Evolutionary conservation across 2,888 invertebrate species (phyloP), one percentile per base, ranked within the genome.

Genomic region (Galeopsomyia nigrocyanea): DNA sequence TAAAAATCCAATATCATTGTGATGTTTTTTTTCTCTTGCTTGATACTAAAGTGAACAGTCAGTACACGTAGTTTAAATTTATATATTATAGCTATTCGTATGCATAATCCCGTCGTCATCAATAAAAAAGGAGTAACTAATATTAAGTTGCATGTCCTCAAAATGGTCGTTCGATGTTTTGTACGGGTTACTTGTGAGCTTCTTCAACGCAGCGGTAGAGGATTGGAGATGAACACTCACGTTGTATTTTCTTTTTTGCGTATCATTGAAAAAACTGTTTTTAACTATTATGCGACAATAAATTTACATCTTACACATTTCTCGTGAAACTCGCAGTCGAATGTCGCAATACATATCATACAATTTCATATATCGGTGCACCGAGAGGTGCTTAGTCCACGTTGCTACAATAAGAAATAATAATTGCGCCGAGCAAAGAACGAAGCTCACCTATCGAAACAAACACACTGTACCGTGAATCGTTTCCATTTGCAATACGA

Each of bases 241-340:
- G 22, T 55, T 68, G 64, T 62, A 68, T 61, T 16, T 22, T 26
- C 2, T 26, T 26, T 17, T 65, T n/a, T n/a, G 50, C 49, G 50
- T 62, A 60, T 68, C 61, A 61, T 58, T 68, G 26, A 19, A 68
- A 71, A 74, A 72, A 72, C 62, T 47, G 66, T 68, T 73, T 17
- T 70, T 17, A 57, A 68, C 73, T 71, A 68, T 71, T 68, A 75
- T 65, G 65, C 64, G 68, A 73, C 63, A 68, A 58, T 71, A 73
- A 75, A 73, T 75, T 75, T 72, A 69, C 64, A 75, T 72, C 64
- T 67, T 75, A 63, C 71, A 68, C 68, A 66, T 47, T 57, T 71
- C 61, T 47, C 66, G 49, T 72, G 16, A 68, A 71, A 69, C 56
- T 55, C 66, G 49, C 50, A 21, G 21, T 58, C 56, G 53, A 66